Base-by-base conservation (phyloP, 92 coral and sea anemone species). In the Micromussa lordhowensis region DNA sequence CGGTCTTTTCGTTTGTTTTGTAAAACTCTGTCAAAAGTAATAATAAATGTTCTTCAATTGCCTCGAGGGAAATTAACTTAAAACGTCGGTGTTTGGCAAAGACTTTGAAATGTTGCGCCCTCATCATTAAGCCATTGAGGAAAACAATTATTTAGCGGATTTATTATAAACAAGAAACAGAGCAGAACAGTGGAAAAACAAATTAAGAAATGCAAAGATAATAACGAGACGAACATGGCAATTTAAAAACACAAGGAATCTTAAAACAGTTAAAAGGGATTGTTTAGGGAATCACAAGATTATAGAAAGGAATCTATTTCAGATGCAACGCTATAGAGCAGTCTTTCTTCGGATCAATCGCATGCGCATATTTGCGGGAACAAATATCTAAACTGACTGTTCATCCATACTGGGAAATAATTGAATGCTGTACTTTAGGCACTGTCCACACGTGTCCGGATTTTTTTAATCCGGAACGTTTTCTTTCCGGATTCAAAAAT, bases 31-130 rank as follows among this genome's bases (percentile, higher is more conserved):
- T 85, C 77, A 77, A 76, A 77, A 64, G 24, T 13, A 38, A 61
- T 77, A 24, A 58, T 84, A 6, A 24, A 49, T 86, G 66, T 86
- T 54, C 66, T 12, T 15, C 32, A 63, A 31, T 44, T 77, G 83
- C 48, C 89, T 61, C 77, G n/a, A 1, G 77, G 83, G 89, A 86
- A 86, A 75, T 85, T 73, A 70, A 70, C 53, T 54, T 51, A 2
- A 19, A 44, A n/a, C 17, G 44, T 31, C 31, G 70, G 44, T 31
- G 24, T 78, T 28, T 55, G 40, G 82, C 57, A 15, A 78, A 78
- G 82, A 54, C n/a, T 30, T 18, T 57, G 64, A 54, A 54, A 54
- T 29, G 31, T 54, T 79, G 40, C 68, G 28, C 11, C 68, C 16
- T 79, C 8, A 73, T 21, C 6, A 66, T 66, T 26, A 73, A 73